phyloP scores from a whole-genome alignment of 2,113 vertebrate species.

The Geococcyx californianus region DNA sequence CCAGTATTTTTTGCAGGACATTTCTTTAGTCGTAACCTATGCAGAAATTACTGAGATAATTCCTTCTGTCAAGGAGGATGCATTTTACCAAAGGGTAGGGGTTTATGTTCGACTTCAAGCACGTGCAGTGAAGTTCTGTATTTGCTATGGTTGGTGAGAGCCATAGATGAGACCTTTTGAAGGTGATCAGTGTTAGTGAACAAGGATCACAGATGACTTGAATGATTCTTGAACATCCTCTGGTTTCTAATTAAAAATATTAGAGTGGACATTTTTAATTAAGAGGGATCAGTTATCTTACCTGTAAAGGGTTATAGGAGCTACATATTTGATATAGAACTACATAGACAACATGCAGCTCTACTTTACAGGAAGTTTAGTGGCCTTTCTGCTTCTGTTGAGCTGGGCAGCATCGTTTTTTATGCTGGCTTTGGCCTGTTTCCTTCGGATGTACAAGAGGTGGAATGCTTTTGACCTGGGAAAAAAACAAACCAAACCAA shows the following conservation, averaged over 20 bases:
- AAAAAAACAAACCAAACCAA: not conserved
- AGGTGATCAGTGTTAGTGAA: not conserved
- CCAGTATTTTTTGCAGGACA: not conserved
- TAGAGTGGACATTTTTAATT: not conserved
- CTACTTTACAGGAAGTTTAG: not conserved
- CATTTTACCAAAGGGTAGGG: not conserved
- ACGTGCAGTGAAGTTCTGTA: not conserved
- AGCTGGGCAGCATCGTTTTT: constrained; percentile 22
- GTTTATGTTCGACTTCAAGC: not conserved
- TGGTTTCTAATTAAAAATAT: not conserved
- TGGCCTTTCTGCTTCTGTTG: constrained; percentile 16
- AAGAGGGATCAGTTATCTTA: not conserved
- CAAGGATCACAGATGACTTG: not conserved
- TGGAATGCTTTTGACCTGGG: constrained; percentile 11
- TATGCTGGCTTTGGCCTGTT: constrained; percentile 35
- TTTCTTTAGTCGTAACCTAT: not conserved
- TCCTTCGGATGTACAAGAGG: constrained; percentile 22
- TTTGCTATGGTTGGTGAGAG: not conserved
- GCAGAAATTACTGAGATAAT: not conserved
- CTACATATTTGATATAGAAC: not conserved
- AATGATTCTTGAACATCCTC: not conserved
- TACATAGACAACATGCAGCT: not conserved
- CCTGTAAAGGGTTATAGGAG: not conserved
- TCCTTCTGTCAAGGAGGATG: not conserved
- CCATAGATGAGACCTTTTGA: not conserved